Base-by-base conservation (phyloP, 1,140 invertebrate species). In the Drosophila carrolli region DNA sequence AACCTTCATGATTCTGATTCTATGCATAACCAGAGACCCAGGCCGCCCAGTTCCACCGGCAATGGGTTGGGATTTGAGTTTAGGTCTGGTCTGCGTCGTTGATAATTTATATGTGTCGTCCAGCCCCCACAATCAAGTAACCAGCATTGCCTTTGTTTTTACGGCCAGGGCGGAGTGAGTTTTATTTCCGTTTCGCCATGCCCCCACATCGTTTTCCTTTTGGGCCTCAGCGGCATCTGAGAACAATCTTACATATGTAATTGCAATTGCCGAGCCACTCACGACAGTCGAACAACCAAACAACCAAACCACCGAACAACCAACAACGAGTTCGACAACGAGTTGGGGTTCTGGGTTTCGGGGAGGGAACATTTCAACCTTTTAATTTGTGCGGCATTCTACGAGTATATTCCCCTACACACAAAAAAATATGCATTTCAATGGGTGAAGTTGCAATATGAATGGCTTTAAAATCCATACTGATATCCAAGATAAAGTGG, bases 21-120 rank as follows among this genome's bases (percentile, higher is more conserved):
- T 78, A 82, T 58, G 59, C 75, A 75, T 65, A 82, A 58, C 75
- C 61, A 32, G 56, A 43, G 43, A 65, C 38, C 14, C 51, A 8
- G 51, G 58, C 41, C 75, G 58, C 41, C 75, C 32, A 48, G 43
- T 43, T 43, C 29, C 54, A 29, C 57, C 58, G 41, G 35, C 46
- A 57, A 41, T 56, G 29, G 71, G 41, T 27, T 59, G 75, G 66
- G 62, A 50, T 38, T 66, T 75, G 68, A 46, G 65, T 41, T 47
- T 59, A 54, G 53, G 23, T 65, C 60, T 51, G 63, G 67, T 43
- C 79, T 76, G 83, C 66, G 41, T 79, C 75, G 79, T 73, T 86
- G 71, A 88, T 86, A 86, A 86, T 88, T 88, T 86, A 86, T 86
- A 86, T 83, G 62, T 88, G 83, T 88, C 83, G 83, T 83, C 84